Evolutionary conservation across 2,113 vertebrate species (phyloP).

Genomic region (Aythya baeri): DNA sequence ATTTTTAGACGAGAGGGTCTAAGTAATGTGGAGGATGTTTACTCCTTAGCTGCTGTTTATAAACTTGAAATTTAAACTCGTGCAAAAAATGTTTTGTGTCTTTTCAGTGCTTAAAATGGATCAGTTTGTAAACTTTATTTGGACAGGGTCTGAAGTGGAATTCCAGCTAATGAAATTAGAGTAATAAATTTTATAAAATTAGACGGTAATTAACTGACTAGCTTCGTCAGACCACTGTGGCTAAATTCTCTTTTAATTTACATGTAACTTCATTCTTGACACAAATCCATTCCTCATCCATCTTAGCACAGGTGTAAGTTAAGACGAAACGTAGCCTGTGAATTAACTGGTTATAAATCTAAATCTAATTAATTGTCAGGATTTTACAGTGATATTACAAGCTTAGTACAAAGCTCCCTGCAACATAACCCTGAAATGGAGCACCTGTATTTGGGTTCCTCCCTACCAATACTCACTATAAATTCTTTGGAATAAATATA

Average conservation of each 20-base stretch:
- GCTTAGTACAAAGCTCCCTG: not conserved
- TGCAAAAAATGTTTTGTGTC: conserved; percentile 9
- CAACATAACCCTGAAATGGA: not conserved
- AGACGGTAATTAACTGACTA: conserved; percentile 44
- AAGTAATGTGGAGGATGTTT: conserved; percentile 54
- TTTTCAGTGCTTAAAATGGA: conserved; percentile 22
- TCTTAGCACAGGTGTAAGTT: conserved; percentile 54
- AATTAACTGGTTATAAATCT: conserved; percentile 56
- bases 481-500: not conserved
- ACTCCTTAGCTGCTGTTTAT: conserved; percentile 67
- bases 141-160: not conserved
- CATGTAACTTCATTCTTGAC: conserved; percentile 37
- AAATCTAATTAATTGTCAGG: conserved; percentile 54
- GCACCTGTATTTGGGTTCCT: conserved; percentile 41
- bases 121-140: not conserved
- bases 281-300: conserved; percentile 32
- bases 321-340: not conserved
- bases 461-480: not conserved
- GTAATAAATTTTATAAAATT: conserved; percentile 44
- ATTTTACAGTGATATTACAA: conserved; percentile 47
- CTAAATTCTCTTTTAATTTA: conserved; percentile 31
- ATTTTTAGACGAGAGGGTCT: conserved; percentile 9
- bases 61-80: conserved; percentile 65
- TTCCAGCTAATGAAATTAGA: conserved; percentile 7
- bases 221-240: conserved; percentile 25